Evolutionary conservation across 2,888 invertebrate species (phyloP).

Genomic region (Amblyjoppa proteus): DNA sequence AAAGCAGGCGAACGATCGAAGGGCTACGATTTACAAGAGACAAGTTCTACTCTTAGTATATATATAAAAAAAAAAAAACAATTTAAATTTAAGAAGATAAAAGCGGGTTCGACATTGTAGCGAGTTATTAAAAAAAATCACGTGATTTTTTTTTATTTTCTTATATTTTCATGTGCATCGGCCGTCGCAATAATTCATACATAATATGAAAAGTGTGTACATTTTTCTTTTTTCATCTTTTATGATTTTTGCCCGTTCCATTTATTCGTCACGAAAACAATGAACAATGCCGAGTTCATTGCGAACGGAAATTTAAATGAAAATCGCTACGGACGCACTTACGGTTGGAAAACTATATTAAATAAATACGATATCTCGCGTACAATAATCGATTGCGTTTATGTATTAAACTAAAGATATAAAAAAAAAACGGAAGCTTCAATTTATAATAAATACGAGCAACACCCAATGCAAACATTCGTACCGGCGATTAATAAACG

Average conservation of each 20-base stretch:
- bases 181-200: slow-evolving; percentile 19
- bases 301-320: background rate
- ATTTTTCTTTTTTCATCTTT: background rate
- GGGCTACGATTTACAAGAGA: background rate
- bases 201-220: slow-evolving; percentile 30
- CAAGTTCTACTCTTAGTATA: too few relatives aligned
- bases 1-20: background rate
- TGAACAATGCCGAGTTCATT: background rate
- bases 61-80: too few relatives aligned
- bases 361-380: background rate
- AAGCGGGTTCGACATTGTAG: background rate
- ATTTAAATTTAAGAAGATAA: background rate
- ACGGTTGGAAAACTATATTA: background rate
- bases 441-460: background rate
- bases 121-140: background rate
- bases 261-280: background rate
- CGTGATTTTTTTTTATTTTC: slow-evolving; percentile 9
- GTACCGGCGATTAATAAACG: background rate
- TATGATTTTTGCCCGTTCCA: background rate
- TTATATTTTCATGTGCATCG: slow-evolving; percentile 28
- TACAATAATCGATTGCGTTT: background rate
- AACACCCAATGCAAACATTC: background rate
- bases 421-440: background rate
- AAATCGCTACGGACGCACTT: background rate
- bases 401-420: background rate